phyloP scores from a whole-genome alignment of 2,113 vertebrate species.

The Grallaria varia region DNA sequence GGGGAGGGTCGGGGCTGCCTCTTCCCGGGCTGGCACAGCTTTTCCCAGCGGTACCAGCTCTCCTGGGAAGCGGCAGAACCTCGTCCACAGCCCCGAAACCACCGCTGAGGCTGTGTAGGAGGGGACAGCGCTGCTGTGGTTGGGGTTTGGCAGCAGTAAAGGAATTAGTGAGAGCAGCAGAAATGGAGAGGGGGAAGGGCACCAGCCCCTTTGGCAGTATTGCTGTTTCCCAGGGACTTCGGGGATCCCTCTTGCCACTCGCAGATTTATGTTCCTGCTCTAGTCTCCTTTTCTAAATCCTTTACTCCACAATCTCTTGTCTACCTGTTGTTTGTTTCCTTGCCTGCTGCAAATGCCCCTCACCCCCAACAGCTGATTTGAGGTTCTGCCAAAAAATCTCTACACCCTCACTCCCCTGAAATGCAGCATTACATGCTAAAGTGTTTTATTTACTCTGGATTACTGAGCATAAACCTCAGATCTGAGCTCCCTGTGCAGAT shows the following conservation, averaged over 20 bases:
- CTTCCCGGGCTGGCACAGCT: not conserved
- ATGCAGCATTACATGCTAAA: not conserved
- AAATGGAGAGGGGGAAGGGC: not conserved
- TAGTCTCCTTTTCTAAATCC: not conserved
- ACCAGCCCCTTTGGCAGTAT: not conserved
- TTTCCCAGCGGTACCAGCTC: rapidly evolving
- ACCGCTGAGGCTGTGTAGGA: slow-evolving; percentile 7
- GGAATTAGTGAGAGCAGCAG: not conserved
- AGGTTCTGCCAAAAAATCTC: not conserved
- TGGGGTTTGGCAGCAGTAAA: not conserved
- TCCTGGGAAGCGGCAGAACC: not conserved
- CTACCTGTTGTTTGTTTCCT: not conserved
- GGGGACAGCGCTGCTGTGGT: slow-evolving; percentile 13
- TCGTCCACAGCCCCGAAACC: not conserved
- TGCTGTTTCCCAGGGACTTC: not conserved
- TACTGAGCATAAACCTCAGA: not conserved
- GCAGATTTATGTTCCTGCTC: not conserved
- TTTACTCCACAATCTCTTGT: rapidly evolving
- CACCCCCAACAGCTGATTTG: not conserved
- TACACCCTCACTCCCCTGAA: not conserved
- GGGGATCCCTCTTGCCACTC: not conserved
- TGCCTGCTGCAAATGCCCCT: not conserved
- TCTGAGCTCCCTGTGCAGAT: not conserved
- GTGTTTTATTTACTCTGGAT: not conserved
- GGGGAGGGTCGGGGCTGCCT: not conserved